phyloP scores from a whole-genome alignment of 2,888 invertebrate species.

The Scaptomyza parva region DNA sequence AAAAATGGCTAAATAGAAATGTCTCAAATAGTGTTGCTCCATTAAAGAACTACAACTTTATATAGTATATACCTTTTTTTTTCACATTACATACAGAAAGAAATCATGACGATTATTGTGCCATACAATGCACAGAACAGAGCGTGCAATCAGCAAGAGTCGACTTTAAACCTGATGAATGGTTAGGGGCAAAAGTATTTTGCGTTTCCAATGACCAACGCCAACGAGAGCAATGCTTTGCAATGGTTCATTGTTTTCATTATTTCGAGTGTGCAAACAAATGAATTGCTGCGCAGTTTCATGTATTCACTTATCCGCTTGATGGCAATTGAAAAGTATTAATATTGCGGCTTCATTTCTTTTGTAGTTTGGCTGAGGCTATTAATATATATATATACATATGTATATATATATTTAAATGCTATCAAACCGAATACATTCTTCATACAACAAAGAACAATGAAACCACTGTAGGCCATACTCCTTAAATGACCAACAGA shows the following conservation, averaged over 20 bases:
- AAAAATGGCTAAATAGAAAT: too few species aligned
- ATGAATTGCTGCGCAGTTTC: constrained; percentile 8
- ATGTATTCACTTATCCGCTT: constrained; percentile 1
- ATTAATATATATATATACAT: constrained; percentile 51
- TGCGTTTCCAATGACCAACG: not conserved
- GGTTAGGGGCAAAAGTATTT: not conserved
- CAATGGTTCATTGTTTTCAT: constrained; percentile 13
- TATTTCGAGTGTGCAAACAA: constrained; percentile 37
- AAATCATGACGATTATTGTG: not conserved
- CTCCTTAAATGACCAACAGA: constrained; percentile 8
- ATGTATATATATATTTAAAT: too few species aligned
- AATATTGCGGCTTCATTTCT: constrained; percentile 12
- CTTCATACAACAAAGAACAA: constrained; percentile 10
- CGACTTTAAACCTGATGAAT: not conserved
- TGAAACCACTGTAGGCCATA: not conserved
- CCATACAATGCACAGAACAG: not conserved
- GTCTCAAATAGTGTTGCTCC: too few species aligned
- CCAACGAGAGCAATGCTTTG: not conserved
- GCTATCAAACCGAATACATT: constrained; percentile 3
- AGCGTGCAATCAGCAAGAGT: not conserved
- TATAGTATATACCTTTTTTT: not conserved
- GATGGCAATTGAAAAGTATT: constrained; percentile 28
- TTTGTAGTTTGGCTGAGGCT: constrained; percentile 29
- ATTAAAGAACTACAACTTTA: too few species aligned
- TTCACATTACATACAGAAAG: not conserved